phyloP scores from a whole-genome alignment of 37 sponge, comb jelly and placozoan species.

The Halisarca cf. caerulea region DNA sequence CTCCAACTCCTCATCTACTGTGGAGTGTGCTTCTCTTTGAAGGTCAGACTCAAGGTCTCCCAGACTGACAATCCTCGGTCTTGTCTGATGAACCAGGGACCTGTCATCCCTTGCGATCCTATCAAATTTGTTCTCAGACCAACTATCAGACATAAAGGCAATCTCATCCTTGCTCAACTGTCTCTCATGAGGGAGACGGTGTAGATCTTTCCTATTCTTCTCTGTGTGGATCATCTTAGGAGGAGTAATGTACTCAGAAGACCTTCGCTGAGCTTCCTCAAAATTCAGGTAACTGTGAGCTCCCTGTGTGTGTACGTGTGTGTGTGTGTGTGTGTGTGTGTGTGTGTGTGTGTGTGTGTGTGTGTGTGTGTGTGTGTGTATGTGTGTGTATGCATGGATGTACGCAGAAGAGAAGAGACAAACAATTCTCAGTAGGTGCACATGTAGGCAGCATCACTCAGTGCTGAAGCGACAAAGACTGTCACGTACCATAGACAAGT shows the following conservation, averaged over 20 bases:
- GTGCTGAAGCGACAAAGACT: too few relatives aligned
- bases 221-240: not conserved
- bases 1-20: not conserved
- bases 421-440: too few relatives aligned
- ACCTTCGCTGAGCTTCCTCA: not conserved
- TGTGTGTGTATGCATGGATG: too few relatives aligned
- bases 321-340: too few relatives aligned
- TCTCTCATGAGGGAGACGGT: slow-evolving; percentile 4
- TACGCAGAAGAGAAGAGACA: too few relatives aligned
- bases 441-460: not conserved
- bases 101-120: too few relatives aligned
- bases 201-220: not conserved
- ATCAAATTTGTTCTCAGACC: not conserved
- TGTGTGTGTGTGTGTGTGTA: too few relatives aligned
- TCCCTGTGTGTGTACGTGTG: not conserved
- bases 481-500: slow-evolving; percentile 9
- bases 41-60: slow-evolving; percentile 5
- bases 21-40: not conserved
- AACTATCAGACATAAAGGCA: slow-evolving; percentile 12
- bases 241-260: not conserved
- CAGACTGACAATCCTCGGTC: not conserved
- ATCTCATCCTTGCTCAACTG: not conserved
- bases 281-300: not conserved
- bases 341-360: too few relatives aligned
- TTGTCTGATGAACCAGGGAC: too few relatives aligned